A percentile compares a stretch with the other conserved stretches of the same genome.
phyloP scores from a whole-genome alignment of 2,797 vertebrate species.

The Vultur gryphus region DNA sequence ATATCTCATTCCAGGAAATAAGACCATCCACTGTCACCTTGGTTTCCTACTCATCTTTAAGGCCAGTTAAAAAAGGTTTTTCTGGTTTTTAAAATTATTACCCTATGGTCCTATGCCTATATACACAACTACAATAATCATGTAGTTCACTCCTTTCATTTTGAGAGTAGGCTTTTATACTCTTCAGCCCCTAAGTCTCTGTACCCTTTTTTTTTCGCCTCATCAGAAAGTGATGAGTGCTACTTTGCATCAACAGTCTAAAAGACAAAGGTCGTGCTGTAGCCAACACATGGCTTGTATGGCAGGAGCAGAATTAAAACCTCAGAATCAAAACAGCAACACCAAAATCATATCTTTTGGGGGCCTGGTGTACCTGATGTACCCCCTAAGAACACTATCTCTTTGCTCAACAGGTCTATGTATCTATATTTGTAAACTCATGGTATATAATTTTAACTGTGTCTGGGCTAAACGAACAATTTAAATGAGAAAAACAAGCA shows the following conservation, averaged over 20 bases:
- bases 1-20: background rate
- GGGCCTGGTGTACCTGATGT: background rate
- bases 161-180: background rate
- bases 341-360: background rate
- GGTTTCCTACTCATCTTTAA: background rate
- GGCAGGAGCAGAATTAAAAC: background rate
- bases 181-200: background rate
- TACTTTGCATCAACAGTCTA: background rate
- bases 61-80: background rate
- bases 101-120: background rate
- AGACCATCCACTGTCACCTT: background rate
- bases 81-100: background rate
- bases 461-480: background rate
- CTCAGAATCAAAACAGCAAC: background rate
- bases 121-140: background rate
- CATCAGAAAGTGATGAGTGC: background rate
- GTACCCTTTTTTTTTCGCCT: background rate
- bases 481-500: background rate
- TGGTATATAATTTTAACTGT: background rate
- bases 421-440: background rate
- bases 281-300: accelerated
- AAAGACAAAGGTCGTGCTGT: background rate
- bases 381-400: background rate
- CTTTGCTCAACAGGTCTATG: background rate
- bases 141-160: background rate